Evolutionary conservation across 2,888 invertebrate genomes (phyloP), one percentile per base, ranked within the genome.

Genomic region (Sussaba pulchella): DNA sequence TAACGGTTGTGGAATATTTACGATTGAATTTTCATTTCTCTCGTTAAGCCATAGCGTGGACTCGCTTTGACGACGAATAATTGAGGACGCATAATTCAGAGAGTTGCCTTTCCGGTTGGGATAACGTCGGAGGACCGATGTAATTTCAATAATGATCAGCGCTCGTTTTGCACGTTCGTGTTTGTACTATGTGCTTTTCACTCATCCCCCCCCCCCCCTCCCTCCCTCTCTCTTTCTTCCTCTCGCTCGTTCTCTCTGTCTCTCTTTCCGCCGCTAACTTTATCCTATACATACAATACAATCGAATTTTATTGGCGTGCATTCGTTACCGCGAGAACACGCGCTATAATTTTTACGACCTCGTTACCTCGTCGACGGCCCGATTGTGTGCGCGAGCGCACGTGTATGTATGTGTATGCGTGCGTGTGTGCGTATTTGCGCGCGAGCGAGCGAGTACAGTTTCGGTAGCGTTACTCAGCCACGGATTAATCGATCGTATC

Each of bases 401-500:
- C 5, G n/a, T 9, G 21, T 24, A 10, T 14, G n/a, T 24, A 5
- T 31, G 2, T 31, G 2, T 31, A 5, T 31, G 31, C 6, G 31
- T 2, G 31, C 9, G 52, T 63, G 19, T 36, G 9, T 12, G 19
- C 12, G 19, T 21, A 9, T 24, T 24, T 41, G n/a, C n/a, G 31
- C 4, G 31, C 4, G 31, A 6, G 31, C 31, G 31, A 6, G 31
- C 9, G 52, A 24, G 24, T 26, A n/a, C 24, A 4, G 54, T n/a
- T 54, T 6, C 50, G 26, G 17, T 21, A 45, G 66, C 75, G 79
- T 75, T 71, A 63, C 59, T 67, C 66, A 57, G 41, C 36, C 64
- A 39, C 64, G 80, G 80, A 81, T 81, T 81, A 81, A 81, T 81
- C 80, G 76, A 81, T 81, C 80, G 80, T 81, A 81, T 81, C 80